Evolutionary conservation across 2,797 vertebrate species (phyloP), one percentile per base, ranked within the genome.

Genomic region (Okamejei kenojei): DNA sequence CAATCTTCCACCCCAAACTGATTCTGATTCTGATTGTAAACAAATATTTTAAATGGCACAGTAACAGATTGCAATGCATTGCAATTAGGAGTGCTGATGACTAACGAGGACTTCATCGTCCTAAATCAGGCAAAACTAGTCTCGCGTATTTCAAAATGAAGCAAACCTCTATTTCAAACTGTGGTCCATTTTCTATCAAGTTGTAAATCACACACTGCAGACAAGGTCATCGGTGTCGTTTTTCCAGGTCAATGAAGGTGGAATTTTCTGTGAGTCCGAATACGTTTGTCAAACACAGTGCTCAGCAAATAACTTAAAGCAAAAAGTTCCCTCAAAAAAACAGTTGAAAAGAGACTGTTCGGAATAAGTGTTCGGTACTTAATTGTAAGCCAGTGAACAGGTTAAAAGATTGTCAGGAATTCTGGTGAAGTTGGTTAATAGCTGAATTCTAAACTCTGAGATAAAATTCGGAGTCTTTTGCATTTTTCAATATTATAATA

Each of bases 201-300:
- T 38, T 68, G 63, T 71, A 90, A 90, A 71, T 68, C 86, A 90
- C 61, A 90, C 23, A 90, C n/a, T 54, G 38, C n/a, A 90, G 63
- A 90, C n/a, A 35, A 38, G 58, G 86, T 90, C 86, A 71, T 11
- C 7, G 13, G 13, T 54, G 26, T 90, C 45, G 21, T 65, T 68
- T 68, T 90, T 90, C 32, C 86, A 90, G 86, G 86, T 71, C 63
- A 90, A 19, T 90, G 61, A 90, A 32, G 86, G 61, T 71, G 86
- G 32, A 65, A 90, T 71, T 68, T 71, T 71, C 65, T 71, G 38
- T 71, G n/a, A 13, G 38, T 90, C 86, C 71, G 8, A 90, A 71
- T 23, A 26, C 81, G 23, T 84, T 61, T 23, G n/a, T 90, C 23
- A 71, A 7, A 90, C n/a, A 7, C 63, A 90, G 32, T 21, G 32